These are phyloP conservation scores for Chrysina gloriosa DNA, from an alignment of 2,888 invertebrate species.

Conservation along the genomic window DNA sequence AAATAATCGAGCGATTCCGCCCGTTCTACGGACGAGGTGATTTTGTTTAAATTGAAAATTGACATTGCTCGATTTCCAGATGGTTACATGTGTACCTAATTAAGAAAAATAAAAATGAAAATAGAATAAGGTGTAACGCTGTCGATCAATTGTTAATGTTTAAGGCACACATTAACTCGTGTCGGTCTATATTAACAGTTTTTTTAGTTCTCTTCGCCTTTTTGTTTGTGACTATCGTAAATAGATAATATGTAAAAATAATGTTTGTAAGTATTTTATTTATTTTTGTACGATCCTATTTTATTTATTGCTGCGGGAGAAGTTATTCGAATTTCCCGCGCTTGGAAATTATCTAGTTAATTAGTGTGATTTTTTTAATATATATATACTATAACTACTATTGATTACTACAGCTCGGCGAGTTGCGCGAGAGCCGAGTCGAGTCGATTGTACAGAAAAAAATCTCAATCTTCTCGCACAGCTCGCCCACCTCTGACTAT, in stretches of 20 bases:
- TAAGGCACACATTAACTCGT: neutral
- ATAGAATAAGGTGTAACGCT: too few relatives aligned
- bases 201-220: neutral
- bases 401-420: too few relatives aligned
- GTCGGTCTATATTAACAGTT: neutral
- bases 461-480: too few relatives aligned
- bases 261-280: conserved; percentile 6
- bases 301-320: conserved; percentile 7
- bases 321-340: neutral
- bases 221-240: neutral
- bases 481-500: too few relatives aligned
- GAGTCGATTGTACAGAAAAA: too few relatives aligned
- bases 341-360: conserved; percentile 26
- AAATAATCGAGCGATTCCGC: too few relatives aligned
- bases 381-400: neutral
- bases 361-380: conserved; percentile 32
- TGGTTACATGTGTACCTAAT: too few relatives aligned
- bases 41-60: neutral
- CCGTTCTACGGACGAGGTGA: too few relatives aligned
- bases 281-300: conserved; percentile 11
- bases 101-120: too few relatives aligned
- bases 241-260: neutral
- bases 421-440: too few relatives aligned
- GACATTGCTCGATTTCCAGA: neutral
- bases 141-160: too few relatives aligned